Percentiles rank a stretch among this genome's conserved stretches.
Evolutionary conservation across 2,797 vertebrate species (phyloP).

Genomic region (Spinibarbus caldwelli): DNA sequence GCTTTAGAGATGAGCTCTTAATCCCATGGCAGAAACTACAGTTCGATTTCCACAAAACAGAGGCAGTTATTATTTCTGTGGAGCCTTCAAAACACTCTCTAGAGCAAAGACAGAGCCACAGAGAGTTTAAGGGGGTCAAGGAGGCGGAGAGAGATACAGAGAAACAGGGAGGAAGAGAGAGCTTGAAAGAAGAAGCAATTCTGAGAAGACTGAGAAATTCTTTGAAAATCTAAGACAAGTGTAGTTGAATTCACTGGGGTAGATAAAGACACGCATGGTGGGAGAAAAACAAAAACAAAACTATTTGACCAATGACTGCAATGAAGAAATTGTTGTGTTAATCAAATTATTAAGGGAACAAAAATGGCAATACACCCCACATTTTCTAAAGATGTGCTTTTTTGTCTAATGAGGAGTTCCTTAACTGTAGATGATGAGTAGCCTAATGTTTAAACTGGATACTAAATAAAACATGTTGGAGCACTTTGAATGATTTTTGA

Average conservation of each 20-base stretch:
- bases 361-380: not conserved
- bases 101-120: conserved; percentile 36
- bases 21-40: conserved; percentile 46
- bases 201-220: conserved; percentile 25
- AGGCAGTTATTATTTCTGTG: conserved; percentile 49
- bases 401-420: not conserved
- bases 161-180: conserved; percentile 27
- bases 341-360: not conserved
- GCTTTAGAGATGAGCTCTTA: conserved; percentile 33
- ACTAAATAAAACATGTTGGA: not conserved
- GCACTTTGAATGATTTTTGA: not conserved
- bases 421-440: not conserved
- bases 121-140: conserved; percentile 38
- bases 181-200: conserved; percentile 20
- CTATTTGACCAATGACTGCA: not conserved
- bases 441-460: not conserved
- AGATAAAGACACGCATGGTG: conserved; percentile 12
- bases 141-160: conserved; percentile 21
- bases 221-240: conserved; percentile 2
- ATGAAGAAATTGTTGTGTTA: not conserved
- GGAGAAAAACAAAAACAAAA: too few relatives aligned
- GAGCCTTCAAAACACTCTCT: conserved; percentile 52
- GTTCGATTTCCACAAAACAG: conserved; percentile 39
- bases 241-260: not conserved
- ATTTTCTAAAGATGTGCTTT: too few relatives aligned